These are phyloP conservation scores for Halichoerus grypus DNA, from an alignment of 2,113 vertebrate genomes.

Conservation along the genomic window DNA sequence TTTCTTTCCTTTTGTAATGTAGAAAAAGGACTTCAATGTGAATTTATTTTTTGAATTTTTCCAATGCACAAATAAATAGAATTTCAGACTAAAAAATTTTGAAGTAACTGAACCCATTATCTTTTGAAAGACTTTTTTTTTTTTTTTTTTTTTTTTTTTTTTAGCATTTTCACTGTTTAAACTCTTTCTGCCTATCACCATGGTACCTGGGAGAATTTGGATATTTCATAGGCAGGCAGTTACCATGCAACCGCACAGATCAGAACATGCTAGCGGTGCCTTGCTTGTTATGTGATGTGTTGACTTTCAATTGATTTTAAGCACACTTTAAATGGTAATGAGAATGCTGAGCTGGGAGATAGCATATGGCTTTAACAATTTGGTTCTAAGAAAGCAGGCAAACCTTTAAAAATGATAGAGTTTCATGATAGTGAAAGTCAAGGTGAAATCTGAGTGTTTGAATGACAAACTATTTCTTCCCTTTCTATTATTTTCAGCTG, in stretches of 20 bases:
- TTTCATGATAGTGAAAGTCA: constrained; percentile 27
- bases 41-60: constrained; percentile 21
- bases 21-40: neutral
- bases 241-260: neutral
- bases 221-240: neutral
- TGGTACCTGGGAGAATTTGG: neutral
- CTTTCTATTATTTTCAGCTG: constrained; percentile 44
- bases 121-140: neutral
- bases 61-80: neutral
- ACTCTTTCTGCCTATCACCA: neutral
- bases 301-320: constrained; percentile 69
- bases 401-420: constrained; percentile 37
- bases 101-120: neutral
- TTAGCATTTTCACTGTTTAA: neutral
- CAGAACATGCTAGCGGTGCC: neutral
- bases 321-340: constrained; percentile 68
- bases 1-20: neutral
- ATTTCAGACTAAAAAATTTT: constrained; percentile 15
- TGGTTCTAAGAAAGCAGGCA: constrained; percentile 60
- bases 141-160: neutral
- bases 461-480: constrained; percentile 22
- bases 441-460: constrained; percentile 42
- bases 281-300: constrained; percentile 37
- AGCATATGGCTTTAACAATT: constrained; percentile 46
- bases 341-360: neutral